Evolutionary conservation across 2,797 vertebrate species (phyloP).

Genomic region (Rhadinocentrus ornatus): DNA sequence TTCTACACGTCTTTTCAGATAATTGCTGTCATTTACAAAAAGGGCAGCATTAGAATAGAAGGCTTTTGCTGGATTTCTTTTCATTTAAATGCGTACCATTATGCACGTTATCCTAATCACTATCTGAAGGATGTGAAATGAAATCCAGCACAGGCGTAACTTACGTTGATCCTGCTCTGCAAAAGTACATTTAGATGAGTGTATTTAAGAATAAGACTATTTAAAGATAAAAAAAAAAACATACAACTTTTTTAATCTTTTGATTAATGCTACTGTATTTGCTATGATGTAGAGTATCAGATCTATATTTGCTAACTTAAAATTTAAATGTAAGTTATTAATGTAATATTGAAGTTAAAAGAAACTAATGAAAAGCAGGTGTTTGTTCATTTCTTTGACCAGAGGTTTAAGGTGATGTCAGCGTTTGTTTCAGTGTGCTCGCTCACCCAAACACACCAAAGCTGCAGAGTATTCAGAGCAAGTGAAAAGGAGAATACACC

Average conservation of each 20-base stretch:
- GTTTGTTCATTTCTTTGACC: conserved; percentile 34
- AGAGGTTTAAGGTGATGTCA: conserved; percentile 54
- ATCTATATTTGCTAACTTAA: neutral
- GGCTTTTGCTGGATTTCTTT: conserved; percentile 28
- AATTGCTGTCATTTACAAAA: conserved; percentile 13
- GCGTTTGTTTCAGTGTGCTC: conserved; percentile 44
- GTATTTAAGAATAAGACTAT: conserved; percentile 1
- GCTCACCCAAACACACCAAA: conserved; percentile 37
- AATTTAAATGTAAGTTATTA: neutral
- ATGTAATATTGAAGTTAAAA: neutral
- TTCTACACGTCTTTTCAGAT: neutral
- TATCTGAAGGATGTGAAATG: conserved; percentile 20
- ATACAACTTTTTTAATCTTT: no score
- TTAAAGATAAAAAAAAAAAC: neutral
- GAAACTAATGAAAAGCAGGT: conserved; percentile 1
- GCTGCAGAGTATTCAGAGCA: conserved; percentile 62
- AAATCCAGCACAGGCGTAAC: conserved; percentile 31
- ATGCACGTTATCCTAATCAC: conserved; percentile 57
- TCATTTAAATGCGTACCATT: conserved; percentile 40
- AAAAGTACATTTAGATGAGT: conserved; percentile 20
- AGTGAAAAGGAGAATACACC: conserved; percentile 73
- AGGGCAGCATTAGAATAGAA: neutral
- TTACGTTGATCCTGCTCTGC: neutral
- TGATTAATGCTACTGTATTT: neutral
- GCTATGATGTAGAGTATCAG: neutral